phyloP scores from a whole-genome alignment of 2,888 invertebrate genomes.

The Auanema freiburgensis region DNA sequence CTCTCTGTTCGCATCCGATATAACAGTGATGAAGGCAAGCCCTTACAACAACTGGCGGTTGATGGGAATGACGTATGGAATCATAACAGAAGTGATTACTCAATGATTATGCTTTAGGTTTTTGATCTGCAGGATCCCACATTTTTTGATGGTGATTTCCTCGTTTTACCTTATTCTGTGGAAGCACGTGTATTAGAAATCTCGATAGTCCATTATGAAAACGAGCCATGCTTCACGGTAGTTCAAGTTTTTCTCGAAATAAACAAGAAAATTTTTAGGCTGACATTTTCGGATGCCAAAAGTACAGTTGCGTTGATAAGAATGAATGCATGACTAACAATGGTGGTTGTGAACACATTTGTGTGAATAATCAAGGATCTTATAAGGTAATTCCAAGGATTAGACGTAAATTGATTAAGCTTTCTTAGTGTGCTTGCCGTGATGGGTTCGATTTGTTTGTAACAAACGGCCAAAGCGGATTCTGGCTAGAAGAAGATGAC shows the following conservation, averaged over 20 bases:
- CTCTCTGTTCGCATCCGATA: slow-evolving; percentile 36
- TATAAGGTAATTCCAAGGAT: slow-evolving; percentile 66
- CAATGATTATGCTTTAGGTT: not conserved
- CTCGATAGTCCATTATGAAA: slow-evolving; percentile 40
- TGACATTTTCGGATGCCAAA: slow-evolving; percentile 43
- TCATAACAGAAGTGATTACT: not conserved
- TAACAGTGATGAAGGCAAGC: slow-evolving; percentile 21
- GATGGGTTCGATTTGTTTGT: slow-evolving; percentile 86
- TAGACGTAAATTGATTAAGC: not conserved
- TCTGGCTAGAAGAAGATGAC: slow-evolving; percentile 81
- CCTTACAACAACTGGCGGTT: slow-evolving; percentile 13
- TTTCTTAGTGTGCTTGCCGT: slow-evolving; percentile 32
- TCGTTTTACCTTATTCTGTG: slow-evolving; percentile 36
- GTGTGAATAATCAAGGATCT: slow-evolving; percentile 71
- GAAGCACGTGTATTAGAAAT: slow-evolving; percentile 41
- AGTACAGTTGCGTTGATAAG: slow-evolving; percentile 49
- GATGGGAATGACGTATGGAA: slow-evolving; percentile 11
- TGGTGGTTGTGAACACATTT: slow-evolving; percentile 63
- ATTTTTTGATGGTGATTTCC: slow-evolving; percentile 28
- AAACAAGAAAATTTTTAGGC: slow-evolving; percentile 9
- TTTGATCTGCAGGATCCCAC: not conserved
- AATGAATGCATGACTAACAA: slow-evolving; percentile 63
- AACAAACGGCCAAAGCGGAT: slow-evolving; percentile 86
- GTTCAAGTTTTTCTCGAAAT: slow-evolving; percentile 3
- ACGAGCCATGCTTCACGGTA: slow-evolving; percentile 51